These are phyloP conservation scores for Thyatira batis DNA, from an alignment of 2,888 invertebrate genomes.

Conservation along the genomic window DNA sequence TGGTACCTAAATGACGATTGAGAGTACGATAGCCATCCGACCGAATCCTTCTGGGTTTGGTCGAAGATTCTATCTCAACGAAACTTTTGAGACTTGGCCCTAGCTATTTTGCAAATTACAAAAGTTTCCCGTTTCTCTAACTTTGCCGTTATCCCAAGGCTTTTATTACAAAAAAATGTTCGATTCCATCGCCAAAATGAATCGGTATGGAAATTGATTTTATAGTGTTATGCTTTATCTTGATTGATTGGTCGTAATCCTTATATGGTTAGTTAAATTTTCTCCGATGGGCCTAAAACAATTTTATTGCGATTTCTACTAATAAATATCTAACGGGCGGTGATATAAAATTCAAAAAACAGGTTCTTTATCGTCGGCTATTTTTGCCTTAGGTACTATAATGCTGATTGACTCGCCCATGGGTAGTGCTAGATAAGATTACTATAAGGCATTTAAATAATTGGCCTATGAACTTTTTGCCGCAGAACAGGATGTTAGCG, in stretches of 20 bases:
- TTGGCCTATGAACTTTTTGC: background rate
- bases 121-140: conserved; percentile 1
- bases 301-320: background rate
- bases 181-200: background rate
- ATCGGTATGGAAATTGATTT: conserved; percentile 1
- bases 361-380: background rate
- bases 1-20: background rate
- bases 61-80: conserved; percentile 2
- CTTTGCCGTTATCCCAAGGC: background rate
- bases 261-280: background rate
- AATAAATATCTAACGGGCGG: background rate
- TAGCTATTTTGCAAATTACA: conserved; percentile 5
- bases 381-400: background rate
- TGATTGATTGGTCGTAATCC: conserved; percentile 2
- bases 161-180: background rate
- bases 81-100: conserved; percentile 1
- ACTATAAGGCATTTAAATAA: background rate
- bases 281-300: background rate
- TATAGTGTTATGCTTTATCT: background rate
- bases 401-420: background rate
- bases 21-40: background rate
- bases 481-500: background rate
- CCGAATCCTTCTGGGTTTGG: background rate
- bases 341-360: background rate
- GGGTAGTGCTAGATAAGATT: background rate